These are phyloP conservation scores for Mesoligia furuncula DNA, from an alignment of 2,888 invertebrate species.

Conservation along the genomic window DNA sequence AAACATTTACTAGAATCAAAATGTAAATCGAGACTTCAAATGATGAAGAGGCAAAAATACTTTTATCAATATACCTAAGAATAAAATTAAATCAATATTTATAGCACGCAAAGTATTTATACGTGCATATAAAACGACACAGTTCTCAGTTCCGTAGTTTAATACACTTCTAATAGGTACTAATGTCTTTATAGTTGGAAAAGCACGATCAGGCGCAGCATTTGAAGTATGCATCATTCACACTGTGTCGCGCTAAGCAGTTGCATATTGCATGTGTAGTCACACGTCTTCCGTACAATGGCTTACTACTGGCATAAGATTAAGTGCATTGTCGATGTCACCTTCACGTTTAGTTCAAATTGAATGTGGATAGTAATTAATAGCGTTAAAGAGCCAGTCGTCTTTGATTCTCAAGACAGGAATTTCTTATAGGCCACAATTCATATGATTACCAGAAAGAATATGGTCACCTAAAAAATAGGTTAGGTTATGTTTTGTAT, in stretches of 20 bases:
- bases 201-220: slow-evolving; percentile 65
- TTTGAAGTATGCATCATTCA: slow-evolving; percentile 70
- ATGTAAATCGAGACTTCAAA: not conserved
- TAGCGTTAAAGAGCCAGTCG: slow-evolving; percentile 18
- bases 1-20: not conserved
- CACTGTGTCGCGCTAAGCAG: slow-evolving; percentile 65
- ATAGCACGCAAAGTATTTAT: slow-evolving; percentile 49
- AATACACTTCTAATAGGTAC: slow-evolving; percentile 59
- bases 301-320: slow-evolving; percentile 69
- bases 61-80: slow-evolving; percentile 9
- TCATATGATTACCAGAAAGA: not conserved
- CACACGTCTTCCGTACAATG: slow-evolving; percentile 73
- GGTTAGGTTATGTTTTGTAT: not conserved
- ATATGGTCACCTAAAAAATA: not conserved
- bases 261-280: slow-evolving; percentile 75
- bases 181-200: slow-evolving; percentile 62
- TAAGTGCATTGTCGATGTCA: slow-evolving; percentile 66
- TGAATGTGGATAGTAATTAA: slow-evolving; percentile 58
- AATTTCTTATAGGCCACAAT: not conserved
- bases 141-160: slow-evolving; percentile 53
- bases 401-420: not conserved
- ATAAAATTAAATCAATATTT: slow-evolving; percentile 53
- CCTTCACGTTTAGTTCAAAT: slow-evolving; percentile 63
- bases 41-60: not conserved
- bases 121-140: slow-evolving; percentile 50